A percentile compares a stretch with the other conserved stretches of the same genome.
Evolutionary conservation across 2,888 invertebrate genomes (phyloP).

Genomic region (Orthosia gothica): DNA sequence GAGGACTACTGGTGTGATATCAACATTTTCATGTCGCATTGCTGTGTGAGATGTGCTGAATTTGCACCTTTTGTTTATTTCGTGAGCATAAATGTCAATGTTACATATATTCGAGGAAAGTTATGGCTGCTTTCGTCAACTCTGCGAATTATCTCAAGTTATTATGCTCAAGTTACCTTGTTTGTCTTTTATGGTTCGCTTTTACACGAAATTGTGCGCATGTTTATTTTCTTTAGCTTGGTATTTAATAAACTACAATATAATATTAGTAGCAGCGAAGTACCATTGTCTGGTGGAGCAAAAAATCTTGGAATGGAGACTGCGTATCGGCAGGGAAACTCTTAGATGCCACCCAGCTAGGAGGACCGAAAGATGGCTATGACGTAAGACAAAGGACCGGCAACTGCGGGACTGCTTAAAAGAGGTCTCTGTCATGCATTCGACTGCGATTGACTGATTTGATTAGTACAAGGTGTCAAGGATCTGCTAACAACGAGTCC

Average conservation of each 20-base stretch:
- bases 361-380: not conserved
- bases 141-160: slow-evolving; percentile 7
- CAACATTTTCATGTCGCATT: slow-evolving; percentile 43
- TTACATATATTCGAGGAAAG: not conserved
- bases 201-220: not conserved
- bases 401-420: not conserved
- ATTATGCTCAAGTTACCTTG: not conserved
- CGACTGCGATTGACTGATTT: no score
- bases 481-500: no score
- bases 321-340: no score
- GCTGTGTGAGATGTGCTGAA: slow-evolving; percentile 11
- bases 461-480: no score
- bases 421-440: not conserved
- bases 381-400: not conserved
- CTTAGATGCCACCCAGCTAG: not conserved
- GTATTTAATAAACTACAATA: no score
- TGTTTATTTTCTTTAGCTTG: not conserved
- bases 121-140: not conserved
- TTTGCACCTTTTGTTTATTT: slow-evolving; percentile 29
- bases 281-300: no score
- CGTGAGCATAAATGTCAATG: slow-evolving; percentile 14
- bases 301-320: no score
- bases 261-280: no score
- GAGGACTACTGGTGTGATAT: slow-evolving; percentile 8
- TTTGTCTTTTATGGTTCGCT: not conserved